Evolutionary conservation across 1,140 invertebrate genomes (phyloP).

Genomic region (Ceratoteleas bidentatus): DNA sequence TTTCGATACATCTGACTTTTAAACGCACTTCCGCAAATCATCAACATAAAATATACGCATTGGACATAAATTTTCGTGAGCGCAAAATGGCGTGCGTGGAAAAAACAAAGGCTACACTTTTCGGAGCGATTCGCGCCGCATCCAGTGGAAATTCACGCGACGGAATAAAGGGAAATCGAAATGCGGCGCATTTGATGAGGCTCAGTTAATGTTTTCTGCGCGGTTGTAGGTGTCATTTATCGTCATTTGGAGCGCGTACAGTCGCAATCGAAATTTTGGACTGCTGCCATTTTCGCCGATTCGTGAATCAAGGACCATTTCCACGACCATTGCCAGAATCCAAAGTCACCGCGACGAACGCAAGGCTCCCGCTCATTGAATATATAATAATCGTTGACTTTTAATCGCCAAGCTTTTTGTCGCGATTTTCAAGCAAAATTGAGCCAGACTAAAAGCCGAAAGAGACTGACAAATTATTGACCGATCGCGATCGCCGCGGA

Average conservation of each 20-base stretch:
- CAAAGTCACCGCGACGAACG: slow-evolving; percentile 20
- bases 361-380: neutral
- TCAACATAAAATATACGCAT: too few species aligned
- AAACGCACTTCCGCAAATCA: too few species aligned
- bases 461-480: too few species aligned
- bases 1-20: too few species aligned
- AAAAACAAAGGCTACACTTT: too few species aligned
- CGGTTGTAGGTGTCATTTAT: slow-evolving; percentile 41
- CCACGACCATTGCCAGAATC: slow-evolving; percentile 48
- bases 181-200: slow-evolving; percentile 36
- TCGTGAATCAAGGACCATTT: slow-evolving; percentile 66
- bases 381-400: neutral
- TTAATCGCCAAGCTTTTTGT: neutral
- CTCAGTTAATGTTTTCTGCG: slow-evolving; percentile 41
- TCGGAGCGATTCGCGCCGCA: neutral
- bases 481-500: too few species aligned
- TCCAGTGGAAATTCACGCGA: neutral
- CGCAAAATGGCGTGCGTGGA: too few species aligned
- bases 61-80: too few species aligned
- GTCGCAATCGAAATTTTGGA: slow-evolving; percentile 60
- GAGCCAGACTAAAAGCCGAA: too few species aligned
- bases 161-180: slow-evolving; percentile 1
- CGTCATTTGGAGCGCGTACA: slow-evolving; percentile 27
- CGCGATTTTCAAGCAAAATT: too few species aligned
- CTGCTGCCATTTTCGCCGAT: slow-evolving; percentile 59